phyloP scores from a whole-genome alignment of 2,113 vertebrate genomes.

The Piprites chloris region DNA sequence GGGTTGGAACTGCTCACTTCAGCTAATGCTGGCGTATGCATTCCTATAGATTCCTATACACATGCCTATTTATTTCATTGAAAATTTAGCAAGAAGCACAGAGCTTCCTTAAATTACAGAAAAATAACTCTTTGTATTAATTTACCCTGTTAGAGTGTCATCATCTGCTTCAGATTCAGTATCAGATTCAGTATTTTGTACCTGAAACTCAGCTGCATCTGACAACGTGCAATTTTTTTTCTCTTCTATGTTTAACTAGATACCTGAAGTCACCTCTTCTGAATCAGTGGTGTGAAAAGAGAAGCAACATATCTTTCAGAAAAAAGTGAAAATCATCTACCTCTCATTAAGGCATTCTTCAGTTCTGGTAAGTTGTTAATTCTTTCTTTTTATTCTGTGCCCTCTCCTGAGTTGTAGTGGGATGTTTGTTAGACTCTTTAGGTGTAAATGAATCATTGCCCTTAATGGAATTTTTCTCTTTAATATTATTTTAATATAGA shows the following conservation, averaged over 20 bases:
- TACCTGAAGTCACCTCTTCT: not conserved
- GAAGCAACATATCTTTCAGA: not conserved
- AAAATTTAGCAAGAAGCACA: not conserved
- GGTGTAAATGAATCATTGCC: conserved; percentile 42
- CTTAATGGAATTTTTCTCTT: conserved; percentile 21
- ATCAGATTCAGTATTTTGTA: not conserved
- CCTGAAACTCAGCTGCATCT: not conserved
- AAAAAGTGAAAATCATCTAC: not conserved
- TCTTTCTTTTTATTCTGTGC: not conserved
- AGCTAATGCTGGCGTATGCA: not conserved
- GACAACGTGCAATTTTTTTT: not conserved
- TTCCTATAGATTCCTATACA: fast-evolving
- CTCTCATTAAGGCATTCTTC: not conserved
- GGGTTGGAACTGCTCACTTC: not conserved
- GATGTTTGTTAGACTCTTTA: conserved; percentile 35
- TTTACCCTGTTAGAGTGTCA: not conserved
- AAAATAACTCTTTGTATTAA: not conserved
- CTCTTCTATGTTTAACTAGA: not conserved
- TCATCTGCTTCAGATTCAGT: not conserved
- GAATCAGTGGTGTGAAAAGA: not conserved
- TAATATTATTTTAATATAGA: not conserved
- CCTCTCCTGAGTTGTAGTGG: not conserved
- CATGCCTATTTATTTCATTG: not conserved
- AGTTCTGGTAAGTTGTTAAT: not conserved
- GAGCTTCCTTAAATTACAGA: not conserved